These are phyloP conservation scores for Oreochromis aureus DNA, from an alignment of 2,113 vertebrate species.

Conservation along the genomic window DNA sequence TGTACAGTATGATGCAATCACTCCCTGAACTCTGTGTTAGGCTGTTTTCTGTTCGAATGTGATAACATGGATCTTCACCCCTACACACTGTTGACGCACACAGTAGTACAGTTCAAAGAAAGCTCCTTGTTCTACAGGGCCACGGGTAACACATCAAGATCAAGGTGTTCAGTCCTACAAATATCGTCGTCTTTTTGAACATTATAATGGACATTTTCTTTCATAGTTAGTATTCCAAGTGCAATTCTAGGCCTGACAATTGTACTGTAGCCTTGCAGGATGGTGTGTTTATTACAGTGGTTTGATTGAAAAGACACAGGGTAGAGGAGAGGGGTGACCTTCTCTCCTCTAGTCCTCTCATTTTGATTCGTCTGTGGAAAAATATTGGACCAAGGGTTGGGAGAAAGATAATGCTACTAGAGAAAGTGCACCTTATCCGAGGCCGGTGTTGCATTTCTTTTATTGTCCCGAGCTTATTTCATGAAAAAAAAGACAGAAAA, in stretches of 20 bases:
- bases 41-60: conserved; percentile 18
- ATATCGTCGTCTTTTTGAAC: background rate
- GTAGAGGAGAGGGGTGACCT: conserved; percentile 27
- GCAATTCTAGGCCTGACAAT: background rate
- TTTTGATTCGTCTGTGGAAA: conserved; percentile 10
- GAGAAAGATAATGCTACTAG: background rate
- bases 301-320: conserved; percentile 38
- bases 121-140: background rate
- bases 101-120: background rate
- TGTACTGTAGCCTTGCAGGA: conserved; percentile 23
- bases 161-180: background rate
- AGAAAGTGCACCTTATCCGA: background rate
- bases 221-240: conserved; percentile 2
- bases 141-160: background rate
- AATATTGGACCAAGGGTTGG: background rate
- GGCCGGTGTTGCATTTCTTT: background rate
- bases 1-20: background rate
- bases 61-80: conserved; percentile 25
- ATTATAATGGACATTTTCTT: background rate
- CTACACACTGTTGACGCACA: background rate
- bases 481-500: background rate
- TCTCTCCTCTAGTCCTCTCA: background rate
- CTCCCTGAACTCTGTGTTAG: conserved; percentile 15
- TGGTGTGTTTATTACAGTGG: conserved; percentile 43
- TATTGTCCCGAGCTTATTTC: background rate